Evolutionary conservation across 2,113 vertebrate genomes (phyloP).

Genomic region (Peromyscus leucopus): DNA sequence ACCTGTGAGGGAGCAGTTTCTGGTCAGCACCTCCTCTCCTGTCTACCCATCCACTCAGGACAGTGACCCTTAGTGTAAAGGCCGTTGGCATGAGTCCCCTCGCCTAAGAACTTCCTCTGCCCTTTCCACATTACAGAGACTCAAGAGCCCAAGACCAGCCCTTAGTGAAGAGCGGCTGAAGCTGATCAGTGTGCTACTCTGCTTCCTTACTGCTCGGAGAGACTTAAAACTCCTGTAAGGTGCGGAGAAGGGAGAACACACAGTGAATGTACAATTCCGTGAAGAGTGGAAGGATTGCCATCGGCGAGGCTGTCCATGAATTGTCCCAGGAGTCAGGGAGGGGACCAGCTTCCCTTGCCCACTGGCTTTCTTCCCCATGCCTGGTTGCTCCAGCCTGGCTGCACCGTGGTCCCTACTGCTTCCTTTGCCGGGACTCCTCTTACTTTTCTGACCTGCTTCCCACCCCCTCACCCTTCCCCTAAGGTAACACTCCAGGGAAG

Average conservation of each 20-base stretch:
- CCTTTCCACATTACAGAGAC: too few relatives aligned
- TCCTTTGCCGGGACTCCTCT: background rate
- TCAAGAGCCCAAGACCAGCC: too few relatives aligned
- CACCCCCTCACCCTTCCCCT: background rate
- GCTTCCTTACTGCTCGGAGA: background rate
- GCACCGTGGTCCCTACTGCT: background rate
- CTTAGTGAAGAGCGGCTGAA: background rate
- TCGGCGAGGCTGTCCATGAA: background rate
- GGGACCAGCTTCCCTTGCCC: background rate
- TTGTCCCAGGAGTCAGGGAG: background rate
- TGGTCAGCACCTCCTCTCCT: background rate
- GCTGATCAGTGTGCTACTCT: background rate
- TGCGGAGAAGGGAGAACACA: background rate
- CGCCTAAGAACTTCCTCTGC: background rate
- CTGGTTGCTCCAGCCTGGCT: background rate
- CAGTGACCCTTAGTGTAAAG: background rate
- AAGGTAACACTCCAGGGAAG: background rate
- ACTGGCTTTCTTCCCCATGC: background rate
- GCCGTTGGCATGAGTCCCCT: background rate
- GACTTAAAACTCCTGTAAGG: background rate
- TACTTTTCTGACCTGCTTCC: background rate
- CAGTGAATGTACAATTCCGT: background rate
- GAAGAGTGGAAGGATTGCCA: background rate
- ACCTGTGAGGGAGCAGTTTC: background rate
- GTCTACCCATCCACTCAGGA: background rate